Percentiles rank a stretch among this genome's conserved stretches.
Evolutionary conservation across 2,797 vertebrate genomes (phyloP).

Genomic region (Neolamprologus multifasciatus): DNA sequence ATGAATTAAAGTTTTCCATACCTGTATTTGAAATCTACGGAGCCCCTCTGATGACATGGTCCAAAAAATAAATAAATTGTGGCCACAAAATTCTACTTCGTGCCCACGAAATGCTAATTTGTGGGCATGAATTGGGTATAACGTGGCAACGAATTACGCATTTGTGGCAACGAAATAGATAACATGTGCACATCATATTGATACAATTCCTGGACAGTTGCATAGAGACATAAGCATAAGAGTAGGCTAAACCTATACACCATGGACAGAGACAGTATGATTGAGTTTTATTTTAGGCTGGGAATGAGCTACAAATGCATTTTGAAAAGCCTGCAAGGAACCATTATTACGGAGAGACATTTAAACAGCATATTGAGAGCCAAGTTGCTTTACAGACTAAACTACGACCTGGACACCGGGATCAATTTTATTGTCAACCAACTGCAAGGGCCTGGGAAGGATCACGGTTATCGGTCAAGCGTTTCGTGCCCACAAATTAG

Average conservation of each 20-base stretch:
- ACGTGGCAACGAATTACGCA: background rate
- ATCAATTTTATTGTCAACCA: background rate
- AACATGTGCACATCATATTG: accelerated
- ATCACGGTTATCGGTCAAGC: background rate
- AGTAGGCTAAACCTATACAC: background rate
- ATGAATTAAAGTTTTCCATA: background rate
- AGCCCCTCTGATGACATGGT: background rate
- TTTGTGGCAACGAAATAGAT: background rate
- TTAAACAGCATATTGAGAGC: accelerated
- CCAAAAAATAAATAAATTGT: background rate
- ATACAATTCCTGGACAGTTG: background rate
- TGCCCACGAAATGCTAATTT: background rate
- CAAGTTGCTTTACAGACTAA: accelerated
- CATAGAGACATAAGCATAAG: accelerated
- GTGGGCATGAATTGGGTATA: background rate
- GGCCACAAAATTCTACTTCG: background rate
- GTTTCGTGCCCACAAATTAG: background rate
- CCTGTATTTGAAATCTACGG: background rate
- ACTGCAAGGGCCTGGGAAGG: background rate
- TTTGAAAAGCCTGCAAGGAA: background rate
- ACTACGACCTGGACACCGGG: accelerated
- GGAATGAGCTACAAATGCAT: background rate
- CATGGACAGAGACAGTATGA: accelerated
- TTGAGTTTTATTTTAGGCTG: background rate
- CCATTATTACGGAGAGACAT: accelerated